phyloP scores from a whole-genome alignment of 1,140 invertebrate species.

The Heliconius himera region DNA sequence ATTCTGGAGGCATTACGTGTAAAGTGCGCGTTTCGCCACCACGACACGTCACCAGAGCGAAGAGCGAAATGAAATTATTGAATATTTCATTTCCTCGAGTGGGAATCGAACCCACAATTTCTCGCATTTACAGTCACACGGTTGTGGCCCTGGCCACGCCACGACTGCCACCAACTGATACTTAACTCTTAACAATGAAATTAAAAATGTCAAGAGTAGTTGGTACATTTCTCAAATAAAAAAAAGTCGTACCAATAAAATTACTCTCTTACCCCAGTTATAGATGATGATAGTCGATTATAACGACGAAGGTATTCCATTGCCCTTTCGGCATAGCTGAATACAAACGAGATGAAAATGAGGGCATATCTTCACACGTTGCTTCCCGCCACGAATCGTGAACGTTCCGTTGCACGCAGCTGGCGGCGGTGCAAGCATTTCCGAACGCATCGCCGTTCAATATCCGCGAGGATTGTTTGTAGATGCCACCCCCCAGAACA shows the following conservation, averaged over 20 bases:
- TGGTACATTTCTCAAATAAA: no score
- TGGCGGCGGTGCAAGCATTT: slow-evolving; percentile 68
- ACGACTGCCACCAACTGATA: no score
- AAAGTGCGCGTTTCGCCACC: no score
- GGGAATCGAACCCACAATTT: no score
- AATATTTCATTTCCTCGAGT: no score
- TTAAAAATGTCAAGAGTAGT: no score
- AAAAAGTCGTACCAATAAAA: background rate
- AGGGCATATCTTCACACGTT: slow-evolving; percentile 71
- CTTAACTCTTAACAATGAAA: no score
- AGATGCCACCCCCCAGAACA: slow-evolving; percentile 48
- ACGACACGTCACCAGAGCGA: no score
- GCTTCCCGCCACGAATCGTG: slow-evolving; percentile 58
- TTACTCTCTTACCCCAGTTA: slow-evolving; percentile 17
- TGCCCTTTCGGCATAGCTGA: slow-evolving; percentile 53
- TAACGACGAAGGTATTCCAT: slow-evolving; percentile 33
- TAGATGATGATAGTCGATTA: slow-evolving; percentile 25
- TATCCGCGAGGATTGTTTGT: slow-evolving; percentile 78
- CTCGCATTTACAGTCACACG: no score
- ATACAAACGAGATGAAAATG: slow-evolving; percentile 68
- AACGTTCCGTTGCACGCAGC: slow-evolving; percentile 62
- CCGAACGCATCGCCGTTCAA: slow-evolving; percentile 78
- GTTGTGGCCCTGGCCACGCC: no score
- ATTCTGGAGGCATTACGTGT: no score
- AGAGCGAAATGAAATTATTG: no score